Evolutionary conservation across 2,888 invertebrate species (phyloP), one percentile per base, ranked within the genome.

Genomic region (Spodoptera picta): DNA sequence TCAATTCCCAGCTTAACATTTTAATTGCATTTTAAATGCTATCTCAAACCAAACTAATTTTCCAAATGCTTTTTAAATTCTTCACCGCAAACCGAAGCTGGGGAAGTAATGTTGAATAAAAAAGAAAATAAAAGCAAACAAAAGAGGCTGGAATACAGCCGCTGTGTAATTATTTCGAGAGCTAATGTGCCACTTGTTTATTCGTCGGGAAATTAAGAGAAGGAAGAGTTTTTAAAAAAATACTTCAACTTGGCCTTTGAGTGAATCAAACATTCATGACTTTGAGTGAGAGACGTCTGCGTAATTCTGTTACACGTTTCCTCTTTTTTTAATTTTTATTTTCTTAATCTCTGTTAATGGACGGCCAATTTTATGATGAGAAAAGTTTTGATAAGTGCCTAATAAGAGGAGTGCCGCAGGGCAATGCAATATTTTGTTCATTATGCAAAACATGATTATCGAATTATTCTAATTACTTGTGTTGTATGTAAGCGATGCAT

Each of bases 131-230:
- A 86, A 86, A 83, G 75, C 80, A 85, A 84, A 82, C 80, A 82
- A 85, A 85, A 82, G 75, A 82, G 81, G 84, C 87, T 81, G 83
- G 82, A 83, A 84, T 84, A 85, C 88, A 84, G 86, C 90, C 86
- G 82, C 84, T 78, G 85, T 86, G 92, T 91, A 94, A 94, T 94
- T 94, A 94, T 93, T 90, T 87, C 86, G 89, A 92, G 87, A 91
- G 94, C 92, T 92, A 94, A 94, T 93, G 91, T 91, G 91, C 91
- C 92, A 87, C 90, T 92, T 93, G 93, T 92, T 94, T 93, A 93
- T 93, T 90, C 93, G 91, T 89, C 85, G 90, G 90, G 93, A 93
- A 94, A 94, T 94, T 94, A 94, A 92, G 92, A 90, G 87, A 85
- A 90, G 90, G 89, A 91, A 89, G 89, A 89, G 87, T 90, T 90